Conservation (phyloP, 1,140 invertebrate species). For the Venturia canescens region DNA sequence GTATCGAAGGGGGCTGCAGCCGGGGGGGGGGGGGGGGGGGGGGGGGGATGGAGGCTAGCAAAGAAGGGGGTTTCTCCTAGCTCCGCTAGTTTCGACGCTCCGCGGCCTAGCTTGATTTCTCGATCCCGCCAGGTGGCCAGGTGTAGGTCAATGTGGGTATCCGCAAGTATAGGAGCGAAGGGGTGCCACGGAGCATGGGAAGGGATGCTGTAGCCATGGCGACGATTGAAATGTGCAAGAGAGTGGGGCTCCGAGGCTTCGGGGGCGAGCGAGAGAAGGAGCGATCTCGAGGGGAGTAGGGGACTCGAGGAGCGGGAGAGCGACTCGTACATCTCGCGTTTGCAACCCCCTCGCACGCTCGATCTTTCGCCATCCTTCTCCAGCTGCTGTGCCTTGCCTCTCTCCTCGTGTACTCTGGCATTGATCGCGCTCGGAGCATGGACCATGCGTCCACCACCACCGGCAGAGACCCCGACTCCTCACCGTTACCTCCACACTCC, state of each 20-base stretch:
- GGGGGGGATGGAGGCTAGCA: not conserved
- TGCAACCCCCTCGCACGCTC: not conserved
- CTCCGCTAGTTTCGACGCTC: not conserved
- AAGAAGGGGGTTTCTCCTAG: slow-evolving; percentile 54
- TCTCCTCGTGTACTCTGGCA: slow-evolving; percentile 61
- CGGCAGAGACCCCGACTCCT: not conserved
- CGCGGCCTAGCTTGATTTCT: slow-evolving; percentile 49
- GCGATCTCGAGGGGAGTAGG: slow-evolving; percentile 57
- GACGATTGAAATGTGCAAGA: slow-evolving; percentile 52
- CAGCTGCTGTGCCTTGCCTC: not conserved
- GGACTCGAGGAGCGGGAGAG: slow-evolving; percentile 56
- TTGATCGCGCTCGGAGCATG: slow-evolving; percentile 70
- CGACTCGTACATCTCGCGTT: slow-evolving; percentile 7
- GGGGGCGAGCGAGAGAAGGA: slow-evolving; percentile 51
- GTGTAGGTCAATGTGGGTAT: slow-evolving; percentile 20
- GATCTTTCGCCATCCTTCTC: slow-evolving; percentile 16
- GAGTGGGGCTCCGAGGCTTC: not conserved
- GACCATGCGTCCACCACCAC: slow-evolving; percentile 63
- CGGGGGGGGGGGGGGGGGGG: not conserved
- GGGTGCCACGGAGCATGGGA: slow-evolving; percentile 51
- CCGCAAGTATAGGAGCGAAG: not conserved
- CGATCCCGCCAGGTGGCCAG: slow-evolving; percentile 63
- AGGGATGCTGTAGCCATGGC: slow-evolving; percentile 73
- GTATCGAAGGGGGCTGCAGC: not conserved
- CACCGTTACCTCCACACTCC: not conserved